Percentiles rank a stretch among this genome's conserved stretches.
These are phyloP conservation scores for Fulica atra DNA, from an alignment of 2,113 vertebrate species.

Conservation along the genomic window DNA sequence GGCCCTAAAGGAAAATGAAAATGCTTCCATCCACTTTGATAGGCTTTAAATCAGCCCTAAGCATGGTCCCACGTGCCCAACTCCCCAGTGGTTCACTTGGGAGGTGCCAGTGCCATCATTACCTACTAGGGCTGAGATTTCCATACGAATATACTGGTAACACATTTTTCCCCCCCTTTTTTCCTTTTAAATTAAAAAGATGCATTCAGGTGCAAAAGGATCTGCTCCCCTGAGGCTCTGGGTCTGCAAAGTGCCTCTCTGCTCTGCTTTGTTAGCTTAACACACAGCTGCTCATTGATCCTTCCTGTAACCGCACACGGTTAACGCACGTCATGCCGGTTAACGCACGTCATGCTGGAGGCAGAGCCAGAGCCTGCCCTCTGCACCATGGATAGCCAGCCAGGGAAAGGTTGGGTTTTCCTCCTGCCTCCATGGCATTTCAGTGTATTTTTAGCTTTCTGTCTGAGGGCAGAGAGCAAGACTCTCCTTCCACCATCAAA, in stretches of 20 bases:
- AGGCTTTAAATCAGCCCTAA: neutral
- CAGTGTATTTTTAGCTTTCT: neutral
- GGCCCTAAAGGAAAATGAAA: neutral
- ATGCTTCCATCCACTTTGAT: neutral
- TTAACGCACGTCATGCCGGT: neutral
- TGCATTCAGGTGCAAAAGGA: neutral
- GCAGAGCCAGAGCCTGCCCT: neutral
- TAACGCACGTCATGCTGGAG: neutral
- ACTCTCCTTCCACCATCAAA: neutral
- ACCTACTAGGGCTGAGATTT: neutral
- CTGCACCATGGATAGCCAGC: neutral
- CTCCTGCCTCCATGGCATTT: neutral
- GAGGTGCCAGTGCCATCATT: neutral
- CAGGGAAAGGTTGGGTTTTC: neutral
- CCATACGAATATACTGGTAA: neutral
- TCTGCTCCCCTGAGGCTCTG: neutral
- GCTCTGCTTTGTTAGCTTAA: neutral
- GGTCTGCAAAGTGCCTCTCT: neutral
- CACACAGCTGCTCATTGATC: neutral
- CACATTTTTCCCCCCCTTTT: neutral
- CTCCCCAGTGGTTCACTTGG: accelerated
- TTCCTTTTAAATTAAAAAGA: neutral
- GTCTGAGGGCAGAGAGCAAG: neutral
- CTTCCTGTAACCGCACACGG: neutral
- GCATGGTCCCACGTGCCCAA: accelerated